phyloP scores from a whole-genome alignment of 1,140 invertebrate species.

The Lordiphosa mommai region DNA sequence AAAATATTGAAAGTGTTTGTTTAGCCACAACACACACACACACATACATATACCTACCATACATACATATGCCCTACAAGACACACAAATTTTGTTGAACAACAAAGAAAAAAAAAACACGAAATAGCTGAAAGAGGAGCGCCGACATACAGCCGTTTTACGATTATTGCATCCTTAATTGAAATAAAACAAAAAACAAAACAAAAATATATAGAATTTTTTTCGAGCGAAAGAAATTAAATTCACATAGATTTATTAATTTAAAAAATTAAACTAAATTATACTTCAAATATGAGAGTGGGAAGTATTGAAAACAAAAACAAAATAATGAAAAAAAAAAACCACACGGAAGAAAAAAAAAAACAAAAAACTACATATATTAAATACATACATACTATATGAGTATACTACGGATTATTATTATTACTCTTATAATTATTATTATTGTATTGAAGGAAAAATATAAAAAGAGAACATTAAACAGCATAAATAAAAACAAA shows the following conservation, averaged over 20 bases:
- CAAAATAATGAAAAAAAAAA: slow-evolving; percentile 23
- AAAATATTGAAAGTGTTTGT: slow-evolving; percentile 45
- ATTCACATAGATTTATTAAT: slow-evolving; percentile 76
- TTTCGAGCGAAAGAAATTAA: slow-evolving; percentile 68
- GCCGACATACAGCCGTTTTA: slow-evolving; percentile 45
- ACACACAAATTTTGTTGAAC: slow-evolving; percentile 22
- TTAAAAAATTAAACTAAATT: slow-evolving; percentile 71
- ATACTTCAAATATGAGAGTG: slow-evolving; percentile 63
- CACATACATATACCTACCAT: slow-evolving; percentile 16
- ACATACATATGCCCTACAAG: slow-evolving; percentile 20
- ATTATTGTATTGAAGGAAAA: slow-evolving; percentile 74
- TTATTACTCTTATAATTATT: slow-evolving; percentile 78
- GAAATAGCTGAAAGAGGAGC: slow-evolving; percentile 34
- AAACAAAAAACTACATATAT: slow-evolving; percentile 64
- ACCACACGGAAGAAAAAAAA: slow-evolving; percentile 33
- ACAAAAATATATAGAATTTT: slow-evolving; percentile 60
- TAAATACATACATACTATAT: slow-evolving; percentile 76
- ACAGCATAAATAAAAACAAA: slow-evolving; percentile 68
- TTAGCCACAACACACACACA: slow-evolving; percentile 37
- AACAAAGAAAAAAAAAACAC: slow-evolving; percentile 23
- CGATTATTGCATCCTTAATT: slow-evolving; percentile 53
- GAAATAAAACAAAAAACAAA: slow-evolving; percentile 34
- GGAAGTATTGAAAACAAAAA: slow-evolving; percentile 55
- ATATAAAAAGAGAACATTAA: slow-evolving; percentile 74
- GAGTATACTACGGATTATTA: slow-evolving; percentile 65